Conservation (phyloP, 2,797 vertebrate species). For the Echiichthys vipera region DNA sequence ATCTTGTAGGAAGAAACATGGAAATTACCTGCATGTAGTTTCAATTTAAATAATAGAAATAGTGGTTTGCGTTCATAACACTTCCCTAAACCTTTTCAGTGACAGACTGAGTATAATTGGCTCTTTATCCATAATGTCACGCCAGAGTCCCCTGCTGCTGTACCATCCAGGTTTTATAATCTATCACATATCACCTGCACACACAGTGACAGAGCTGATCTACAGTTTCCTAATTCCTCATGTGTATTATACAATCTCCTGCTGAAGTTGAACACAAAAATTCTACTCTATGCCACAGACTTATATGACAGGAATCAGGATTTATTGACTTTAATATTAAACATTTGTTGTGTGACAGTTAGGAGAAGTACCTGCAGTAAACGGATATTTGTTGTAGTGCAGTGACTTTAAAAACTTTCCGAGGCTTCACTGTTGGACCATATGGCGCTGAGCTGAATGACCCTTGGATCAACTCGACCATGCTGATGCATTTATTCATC, state of each 20-base stretch:
- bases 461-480: conserved; percentile 58
- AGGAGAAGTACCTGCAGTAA: neutral
- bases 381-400: conserved; percentile 18
- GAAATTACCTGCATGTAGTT: neutral
- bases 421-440: conserved; percentile 56
- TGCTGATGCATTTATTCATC: conserved; percentile 73
- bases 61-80: conserved; percentile 9
- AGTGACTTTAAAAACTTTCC: conserved; percentile 53
- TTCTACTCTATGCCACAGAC: neutral
- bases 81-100: conserved; percentile 27
- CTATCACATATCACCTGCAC: conserved; percentile 31
- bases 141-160: neutral
- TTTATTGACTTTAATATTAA: conserved; percentile 8
- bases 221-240: conserved; percentile 24
- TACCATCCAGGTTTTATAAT: conserved; percentile 28
- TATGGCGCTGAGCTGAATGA: conserved; percentile 65
- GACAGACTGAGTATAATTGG: conserved; percentile 32
- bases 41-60: neutral
- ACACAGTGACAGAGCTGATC: conserved; percentile 12
- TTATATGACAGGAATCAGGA: neutral
- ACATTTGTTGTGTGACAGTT: neutral
- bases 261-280: conserved; percentile 4
- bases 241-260: neutral
- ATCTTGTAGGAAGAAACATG: neutral
- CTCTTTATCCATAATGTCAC: conserved; percentile 21